Evolutionary conservation across 2,888 invertebrate genomes (phyloP), one percentile per base, ranked within the genome.

Genomic region (Dasysyrphus tricinctus): DNA sequence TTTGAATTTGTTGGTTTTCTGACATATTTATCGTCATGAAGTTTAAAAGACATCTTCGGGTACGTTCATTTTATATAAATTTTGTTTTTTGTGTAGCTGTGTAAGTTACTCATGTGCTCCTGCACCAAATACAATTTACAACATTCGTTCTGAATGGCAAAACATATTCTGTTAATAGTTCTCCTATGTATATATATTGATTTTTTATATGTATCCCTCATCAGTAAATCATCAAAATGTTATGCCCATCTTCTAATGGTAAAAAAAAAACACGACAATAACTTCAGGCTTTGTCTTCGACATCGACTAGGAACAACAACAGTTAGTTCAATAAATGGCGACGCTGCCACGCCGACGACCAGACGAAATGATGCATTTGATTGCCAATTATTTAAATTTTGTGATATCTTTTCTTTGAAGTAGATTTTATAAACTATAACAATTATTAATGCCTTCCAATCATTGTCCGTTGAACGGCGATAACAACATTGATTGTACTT

Each of bases 371-470:
- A 69, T 75, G 44, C 44, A 76, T 76, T 72, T 72, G 72, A 81
- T 81, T 77, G 76, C 80, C 80, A 81, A 81, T 81, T 81, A 81
- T 77, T 76, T 81, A 81, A 81, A 81, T 81, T 81, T 72, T 8
- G 7, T 19, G 3, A 2, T 24, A 9, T 32, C 63, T 73, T 57
- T 77, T 59, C 5, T 5, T 32, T 42, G 12, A 34, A 44, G n/a
- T 16, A 16, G 57, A 56, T 54, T 72, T 81, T 42, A 49, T 57
- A 42, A 69, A 69, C 59, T 76, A 14, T 54, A 11, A 19, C 12
- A 8, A 56, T 56, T 56, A 29, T 14, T 56, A 69, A 49, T 29
- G 59, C 37, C 56, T 57, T 39, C 37, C 57, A 51, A 80, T 59
- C 67, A 80, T 67, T 42, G 65, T 44, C 19, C 56, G 7, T n/a